Percentiles rank a stretch among this genome's conserved stretches.
phyloP scores from a whole-genome alignment of 2,888 invertebrate species.

The Eilema sororculum region DNA sequence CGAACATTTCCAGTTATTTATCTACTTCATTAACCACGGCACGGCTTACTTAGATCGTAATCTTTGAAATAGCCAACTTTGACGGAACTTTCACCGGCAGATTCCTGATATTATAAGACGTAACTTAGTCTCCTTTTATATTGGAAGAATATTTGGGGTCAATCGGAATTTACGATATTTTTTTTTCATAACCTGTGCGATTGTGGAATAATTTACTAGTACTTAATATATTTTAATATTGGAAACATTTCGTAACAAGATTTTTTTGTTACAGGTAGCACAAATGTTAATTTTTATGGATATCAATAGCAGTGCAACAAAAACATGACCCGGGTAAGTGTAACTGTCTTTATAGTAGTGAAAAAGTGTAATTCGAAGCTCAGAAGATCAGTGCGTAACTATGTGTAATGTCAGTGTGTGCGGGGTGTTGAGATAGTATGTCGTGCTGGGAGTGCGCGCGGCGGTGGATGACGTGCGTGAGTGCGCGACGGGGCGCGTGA shows the following conservation, averaged over 20 bases:
- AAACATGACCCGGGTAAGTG: constrained; percentile 79
- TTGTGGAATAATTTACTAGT: neutral
- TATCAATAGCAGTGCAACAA: constrained; percentile 51
- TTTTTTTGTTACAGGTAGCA: constrained; percentile 69
- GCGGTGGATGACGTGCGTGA: constrained; percentile 56
- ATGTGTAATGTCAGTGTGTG: constrained; percentile 67
- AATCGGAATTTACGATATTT: too few relatives aligned
- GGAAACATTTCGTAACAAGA: constrained; percentile 14
- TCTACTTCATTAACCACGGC: constrained; percentile 65
- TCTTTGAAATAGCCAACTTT: constrained; percentile 65
- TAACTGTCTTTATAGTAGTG: constrained; percentile 30
- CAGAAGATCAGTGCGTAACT: constrained; percentile 34
- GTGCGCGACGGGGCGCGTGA: constrained; percentile 70
- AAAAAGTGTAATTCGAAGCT: constrained; percentile 25
- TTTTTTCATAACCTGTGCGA: too few relatives aligned
- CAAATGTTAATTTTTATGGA: constrained; percentile 64
- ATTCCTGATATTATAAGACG: too few relatives aligned
- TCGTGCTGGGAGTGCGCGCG: constrained; percentile 68
- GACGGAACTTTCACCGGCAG: constrained; percentile 10
- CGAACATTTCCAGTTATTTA: constrained; percentile 67
- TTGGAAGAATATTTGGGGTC: too few relatives aligned
- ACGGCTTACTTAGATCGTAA: constrained; percentile 58
- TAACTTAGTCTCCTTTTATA: too few relatives aligned
- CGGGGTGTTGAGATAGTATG: constrained; percentile 71
- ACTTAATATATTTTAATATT: neutral